Percentiles rank a stretch among this genome's conserved stretches.
Conservation (phyloP, 2,797 vertebrate species). For the Hippoglossus hippoglossus region DNA sequence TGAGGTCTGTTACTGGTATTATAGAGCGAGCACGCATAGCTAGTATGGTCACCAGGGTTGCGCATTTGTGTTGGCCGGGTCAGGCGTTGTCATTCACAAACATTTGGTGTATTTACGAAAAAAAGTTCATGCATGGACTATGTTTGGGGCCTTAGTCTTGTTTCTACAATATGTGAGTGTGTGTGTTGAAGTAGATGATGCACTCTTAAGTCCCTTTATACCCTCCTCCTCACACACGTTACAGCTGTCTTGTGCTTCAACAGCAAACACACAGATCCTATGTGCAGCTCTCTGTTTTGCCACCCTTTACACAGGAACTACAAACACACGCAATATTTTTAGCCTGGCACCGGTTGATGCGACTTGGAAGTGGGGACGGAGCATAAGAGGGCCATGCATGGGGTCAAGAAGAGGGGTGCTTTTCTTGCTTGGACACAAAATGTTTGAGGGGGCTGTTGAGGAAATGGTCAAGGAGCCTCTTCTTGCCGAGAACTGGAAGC, state of each 20-base stretch:
- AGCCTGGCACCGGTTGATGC: constrained; percentile 53
- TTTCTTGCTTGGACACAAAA: constrained; percentile 55
- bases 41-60: background rate
- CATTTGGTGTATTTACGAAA: too few species aligned
- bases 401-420: constrained; percentile 44
- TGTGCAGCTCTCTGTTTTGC: constrained; percentile 53
- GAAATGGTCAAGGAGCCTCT: constrained; percentile 65
- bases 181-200: constrained; percentile 35
- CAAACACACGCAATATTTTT: constrained; percentile 70
- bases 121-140: too few species aligned
- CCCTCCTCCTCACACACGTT: constrained; percentile 10
- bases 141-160: too few species aligned
- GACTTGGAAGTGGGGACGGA: constrained; percentile 29
- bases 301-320: constrained; percentile 57
- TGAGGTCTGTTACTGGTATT: background rate
- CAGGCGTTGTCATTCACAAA: background rate
- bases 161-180: background rate
- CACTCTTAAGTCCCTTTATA: constrained; percentile 15
- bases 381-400: constrained; percentile 55
- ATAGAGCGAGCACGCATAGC: background rate
- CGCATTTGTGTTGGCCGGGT: background rate
- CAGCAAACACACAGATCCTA: constrained; percentile 55
- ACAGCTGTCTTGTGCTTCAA: constrained; percentile 32
- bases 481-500: constrained; percentile 64
- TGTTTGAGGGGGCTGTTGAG: constrained; percentile 47